Conservation (phyloP, 2,797 vertebrate genomes). For the Dendrocincla tyrannina region DNA sequence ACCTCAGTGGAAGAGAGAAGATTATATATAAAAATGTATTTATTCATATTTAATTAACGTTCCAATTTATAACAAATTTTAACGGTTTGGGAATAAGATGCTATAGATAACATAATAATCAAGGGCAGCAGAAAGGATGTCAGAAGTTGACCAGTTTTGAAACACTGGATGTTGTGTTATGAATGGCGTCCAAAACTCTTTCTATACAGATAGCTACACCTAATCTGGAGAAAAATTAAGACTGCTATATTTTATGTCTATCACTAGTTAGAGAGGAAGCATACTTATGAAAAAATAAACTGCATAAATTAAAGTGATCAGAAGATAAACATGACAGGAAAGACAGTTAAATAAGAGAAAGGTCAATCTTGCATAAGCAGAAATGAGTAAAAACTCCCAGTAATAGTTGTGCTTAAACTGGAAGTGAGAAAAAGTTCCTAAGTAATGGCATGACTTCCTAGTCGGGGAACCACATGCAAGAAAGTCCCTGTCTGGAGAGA, state of each 20-base stretch:
- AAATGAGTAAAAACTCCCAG: not conserved
- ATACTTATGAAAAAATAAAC: not conserved
- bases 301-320: not conserved
- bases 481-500: not conserved
- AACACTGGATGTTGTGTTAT: not conserved
- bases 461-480: not conserved
- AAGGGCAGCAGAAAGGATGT: not conserved
- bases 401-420: not conserved
- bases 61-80: not conserved
- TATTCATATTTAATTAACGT: constrained; percentile 8
- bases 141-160: not conserved
- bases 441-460: not conserved
- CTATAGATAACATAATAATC: not conserved
- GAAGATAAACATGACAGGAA: not conserved
- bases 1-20: not conserved
- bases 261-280: not conserved
- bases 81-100: not conserved
- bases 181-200: not conserved
- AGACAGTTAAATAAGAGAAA: not conserved
- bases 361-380: not conserved
- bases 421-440: not conserved
- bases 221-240: not conserved
- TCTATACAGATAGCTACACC: not conserved
- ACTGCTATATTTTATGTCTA: not conserved
- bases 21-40: not conserved